A percentile compares a stretch with the other conserved stretches of the same genome.
These are phyloP conservation scores for Gobio occitaniae DNA, from an alignment of 2,797 vertebrate genomes.

Conservation along the genomic window DNA sequence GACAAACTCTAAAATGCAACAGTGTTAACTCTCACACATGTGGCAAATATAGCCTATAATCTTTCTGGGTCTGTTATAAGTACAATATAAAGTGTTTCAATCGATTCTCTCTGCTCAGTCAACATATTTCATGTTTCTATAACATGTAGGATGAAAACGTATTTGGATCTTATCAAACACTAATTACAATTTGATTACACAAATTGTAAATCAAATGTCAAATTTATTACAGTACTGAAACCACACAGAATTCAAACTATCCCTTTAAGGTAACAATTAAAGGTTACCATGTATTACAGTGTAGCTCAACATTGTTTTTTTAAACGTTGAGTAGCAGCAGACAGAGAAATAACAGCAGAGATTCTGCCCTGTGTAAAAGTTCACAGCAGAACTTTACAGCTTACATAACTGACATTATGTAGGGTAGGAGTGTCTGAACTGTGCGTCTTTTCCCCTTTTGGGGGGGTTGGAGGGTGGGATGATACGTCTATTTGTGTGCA, in stretches of 20 bases:
- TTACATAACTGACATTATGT: constrained; percentile 42
- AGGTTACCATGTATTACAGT: background rate
- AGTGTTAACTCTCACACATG: background rate
- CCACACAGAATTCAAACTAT: background rate
- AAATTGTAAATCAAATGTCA: background rate
- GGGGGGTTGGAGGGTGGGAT: constrained; percentile 30
- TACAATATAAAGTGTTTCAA: background rate
- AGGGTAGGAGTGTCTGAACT: constrained; percentile 50
- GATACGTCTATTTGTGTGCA: constrained; percentile 62
- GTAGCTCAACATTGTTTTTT: background rate
- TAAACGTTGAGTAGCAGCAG: background rate
- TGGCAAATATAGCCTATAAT: background rate
- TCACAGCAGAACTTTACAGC: constrained; percentile 15
- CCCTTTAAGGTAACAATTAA: background rate
- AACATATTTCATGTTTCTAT: background rate
- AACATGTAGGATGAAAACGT: background rate
- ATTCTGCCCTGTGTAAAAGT: constrained; percentile 24
- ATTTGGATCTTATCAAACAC: background rate
- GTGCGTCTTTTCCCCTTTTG: constrained; percentile 38
- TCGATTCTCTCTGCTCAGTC: background rate
- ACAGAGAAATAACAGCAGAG: background rate
- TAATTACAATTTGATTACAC: too few species aligned
- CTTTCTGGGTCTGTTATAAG: background rate
- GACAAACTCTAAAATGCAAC: background rate
- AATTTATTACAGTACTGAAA: background rate